These are phyloP conservation scores for Aurelia coerulea DNA, from an alignment of 30 jellyfish, hydroid and myxozoan genomes.

Conservation along the genomic window DNA sequence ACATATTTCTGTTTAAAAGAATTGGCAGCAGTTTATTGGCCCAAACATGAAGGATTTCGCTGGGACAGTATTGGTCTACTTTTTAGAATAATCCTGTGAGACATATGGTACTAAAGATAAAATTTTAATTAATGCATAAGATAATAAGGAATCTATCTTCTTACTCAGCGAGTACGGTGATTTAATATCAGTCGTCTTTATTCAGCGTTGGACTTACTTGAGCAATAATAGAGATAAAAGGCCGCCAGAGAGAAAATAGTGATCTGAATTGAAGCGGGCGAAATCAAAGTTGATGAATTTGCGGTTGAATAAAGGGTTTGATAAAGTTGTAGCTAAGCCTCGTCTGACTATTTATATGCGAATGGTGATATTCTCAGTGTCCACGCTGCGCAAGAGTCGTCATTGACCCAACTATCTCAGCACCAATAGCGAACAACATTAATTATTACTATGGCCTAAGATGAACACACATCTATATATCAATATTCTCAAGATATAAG, in stretches of 20 bases:
- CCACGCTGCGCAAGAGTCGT: background rate
- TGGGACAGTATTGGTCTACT: too few species aligned
- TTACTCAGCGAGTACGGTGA: background rate
- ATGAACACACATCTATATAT: background rate
- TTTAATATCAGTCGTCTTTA: too few species aligned
- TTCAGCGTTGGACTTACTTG: too few species aligned
- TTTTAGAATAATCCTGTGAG: too few species aligned
- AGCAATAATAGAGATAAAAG: too few species aligned
- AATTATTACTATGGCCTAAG: background rate
- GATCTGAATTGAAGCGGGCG: too few species aligned
- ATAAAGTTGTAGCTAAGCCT: background rate
- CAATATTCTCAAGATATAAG: background rate
- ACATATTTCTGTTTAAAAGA: too few species aligned
- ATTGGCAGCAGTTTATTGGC: too few species aligned
- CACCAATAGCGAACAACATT: background rate
- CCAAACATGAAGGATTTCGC: too few species aligned
- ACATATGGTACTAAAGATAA: too few species aligned
- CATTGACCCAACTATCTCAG: conserved; percentile 6
- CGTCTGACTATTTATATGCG: background rate
- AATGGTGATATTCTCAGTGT: background rate
- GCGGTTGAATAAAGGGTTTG: background rate
- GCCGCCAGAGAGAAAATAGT: too few species aligned
- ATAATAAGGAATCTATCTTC: background rate
- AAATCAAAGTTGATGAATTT: too few species aligned
- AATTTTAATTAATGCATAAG: background rate